Evolutionary conservation across 2,888 invertebrate species (phyloP).

Genomic region (Stenodera caucasica): DNA sequence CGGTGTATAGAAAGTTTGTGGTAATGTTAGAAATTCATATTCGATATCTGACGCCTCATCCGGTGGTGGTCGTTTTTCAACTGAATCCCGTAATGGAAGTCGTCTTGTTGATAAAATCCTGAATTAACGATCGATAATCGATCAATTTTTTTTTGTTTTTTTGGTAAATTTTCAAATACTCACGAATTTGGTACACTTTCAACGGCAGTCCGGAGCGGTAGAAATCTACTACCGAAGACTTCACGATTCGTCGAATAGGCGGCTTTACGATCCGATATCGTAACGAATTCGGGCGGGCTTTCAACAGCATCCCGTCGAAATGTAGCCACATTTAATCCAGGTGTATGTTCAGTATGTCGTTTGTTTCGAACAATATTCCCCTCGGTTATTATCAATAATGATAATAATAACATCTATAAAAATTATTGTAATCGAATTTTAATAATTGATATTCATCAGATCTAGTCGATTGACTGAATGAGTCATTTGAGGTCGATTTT

Average conservation of each 20-base stretch:
- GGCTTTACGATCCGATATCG: slow-evolving; percentile 38
- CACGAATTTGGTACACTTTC: slow-evolving; percentile 67
- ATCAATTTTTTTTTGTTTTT: too few relatives aligned
- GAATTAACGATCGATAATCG: background rate
- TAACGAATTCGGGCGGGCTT: slow-evolving; percentile 45
- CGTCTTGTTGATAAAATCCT: slow-evolving; percentile 53
- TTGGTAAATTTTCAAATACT: too few relatives aligned
- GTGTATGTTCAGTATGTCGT: slow-evolving; percentile 42
- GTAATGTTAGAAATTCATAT: slow-evolving; percentile 23
- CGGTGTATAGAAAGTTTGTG: background rate
- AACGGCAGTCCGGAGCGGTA: slow-evolving; percentile 75
- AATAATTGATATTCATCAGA: background rate
- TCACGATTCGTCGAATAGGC: slow-evolving; percentile 37
- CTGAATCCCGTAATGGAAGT: slow-evolving; percentile 70
- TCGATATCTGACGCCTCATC: slow-evolving; percentile 45
- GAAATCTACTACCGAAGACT: slow-evolving; percentile 53
- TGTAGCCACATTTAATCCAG: slow-evolving; percentile 43
- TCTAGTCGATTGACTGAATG: background rate
- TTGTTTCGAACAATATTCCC: slow-evolving; percentile 37
- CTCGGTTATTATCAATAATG: slow-evolving; percentile 40
- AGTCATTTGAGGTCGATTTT: background rate
- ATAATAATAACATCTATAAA: slow-evolving; percentile 2
- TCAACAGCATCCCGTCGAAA: slow-evolving; percentile 58
- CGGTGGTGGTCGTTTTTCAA: slow-evolving; percentile 63
- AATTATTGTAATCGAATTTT: slow-evolving; percentile 1